Evolutionary conservation across 2,797 vertebrate genomes (phyloP), one percentile per base, ranked within the genome.

Genomic region (Malacoraja senta): DNA sequence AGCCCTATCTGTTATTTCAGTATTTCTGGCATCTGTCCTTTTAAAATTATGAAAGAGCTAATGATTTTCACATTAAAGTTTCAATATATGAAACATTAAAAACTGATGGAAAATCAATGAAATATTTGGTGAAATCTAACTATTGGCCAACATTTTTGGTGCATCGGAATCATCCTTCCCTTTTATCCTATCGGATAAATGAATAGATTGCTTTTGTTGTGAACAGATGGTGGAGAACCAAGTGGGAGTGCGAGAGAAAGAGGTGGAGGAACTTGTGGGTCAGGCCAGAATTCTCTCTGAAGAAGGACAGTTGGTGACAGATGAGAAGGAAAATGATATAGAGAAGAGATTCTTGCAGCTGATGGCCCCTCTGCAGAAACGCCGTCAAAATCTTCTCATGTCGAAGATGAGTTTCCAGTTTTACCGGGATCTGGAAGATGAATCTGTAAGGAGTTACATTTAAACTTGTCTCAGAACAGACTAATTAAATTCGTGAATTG

Each of bases 151-250:
- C 10, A 19, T 17, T 21, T 17, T 19, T 88, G n/a, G 4, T 32
- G 58, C 13, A n/a, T 29, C n/a, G 13, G 3, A 63, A 17, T 35
- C 17, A 65, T 35, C 1, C 17, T 35, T 68, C 15, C 58, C 83
- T 63, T n/a, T 86, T 86, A 26, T 29, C 4, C 29, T 63, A 32
- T 63, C 13, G 58, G 8, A 63, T 8, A 63, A 8, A 1, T 92
- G 90, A 72, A 8, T 26, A 7, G 53, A 76, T 76, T 53, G 15
- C n/a, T 53, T 53, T 74, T 58, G 12, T 76, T 76, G 38, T 35
- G 0, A 0, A 65, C 95, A 99, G 99, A 96, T 98, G 94, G 96
- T 97, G 93, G 98, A 99, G 95, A 98, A 99, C 95, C 98, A 99
- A 96, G 97, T 99, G 94, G 96, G 95, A 81, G 95, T 96, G 10